These are phyloP conservation scores for Proisotoma minuta DNA, from an alignment of 2,888 invertebrate genomes.

Conservation along the genomic window DNA sequence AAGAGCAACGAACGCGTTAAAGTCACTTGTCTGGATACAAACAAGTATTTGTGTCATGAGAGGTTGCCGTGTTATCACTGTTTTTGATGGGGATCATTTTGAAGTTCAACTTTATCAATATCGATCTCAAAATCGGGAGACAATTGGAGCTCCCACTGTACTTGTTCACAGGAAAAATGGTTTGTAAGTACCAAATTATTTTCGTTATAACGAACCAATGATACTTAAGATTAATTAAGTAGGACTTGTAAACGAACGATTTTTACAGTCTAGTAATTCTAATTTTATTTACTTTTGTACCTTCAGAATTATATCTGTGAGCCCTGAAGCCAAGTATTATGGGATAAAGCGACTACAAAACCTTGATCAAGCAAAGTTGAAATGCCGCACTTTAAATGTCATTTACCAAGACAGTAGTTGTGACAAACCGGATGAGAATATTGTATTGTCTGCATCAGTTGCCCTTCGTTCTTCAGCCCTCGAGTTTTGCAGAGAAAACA, in stretches of 20 bases:
- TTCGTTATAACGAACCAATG: too few relatives aligned
- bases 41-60: too few relatives aligned
- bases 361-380: background rate
- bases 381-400: background rate
- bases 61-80: background rate
- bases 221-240: background rate
- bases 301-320: background rate
- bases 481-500: background rate
- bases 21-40: too few relatives aligned
- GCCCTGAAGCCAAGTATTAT: background rate
- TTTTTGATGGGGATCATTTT: background rate
- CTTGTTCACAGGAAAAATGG: background rate
- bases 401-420: background rate
- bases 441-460: too few relatives aligned
- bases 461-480: background rate
- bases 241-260: background rate
- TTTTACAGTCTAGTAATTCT: background rate
- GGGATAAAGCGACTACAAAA: background rate
- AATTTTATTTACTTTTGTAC: background rate
- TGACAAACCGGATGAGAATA: background rate
- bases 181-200: background rate
- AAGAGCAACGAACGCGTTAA: too few relatives aligned
- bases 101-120: background rate
- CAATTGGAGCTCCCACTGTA: background rate
- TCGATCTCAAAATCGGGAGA: background rate